Evolutionary conservation across 1,140 invertebrate genomes (phyloP).

Genomic region (Zaprionus capensis): DNA sequence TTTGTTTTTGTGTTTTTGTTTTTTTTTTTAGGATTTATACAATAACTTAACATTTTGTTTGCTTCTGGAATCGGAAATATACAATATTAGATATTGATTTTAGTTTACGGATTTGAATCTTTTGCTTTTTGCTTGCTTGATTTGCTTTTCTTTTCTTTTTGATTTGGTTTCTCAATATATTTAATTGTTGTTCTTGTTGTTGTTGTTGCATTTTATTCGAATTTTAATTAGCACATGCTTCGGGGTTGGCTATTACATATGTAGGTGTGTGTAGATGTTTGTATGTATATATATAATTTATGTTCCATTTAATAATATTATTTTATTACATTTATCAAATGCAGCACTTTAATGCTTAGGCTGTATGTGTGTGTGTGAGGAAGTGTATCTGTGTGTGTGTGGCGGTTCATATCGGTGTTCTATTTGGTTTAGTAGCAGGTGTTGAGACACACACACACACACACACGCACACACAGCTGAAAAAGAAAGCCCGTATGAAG

Average conservation of each 20-base stretch:
- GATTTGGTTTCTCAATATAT: constrained; percentile 35
- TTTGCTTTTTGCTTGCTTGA: constrained; percentile 41
- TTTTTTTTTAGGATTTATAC: constrained; percentile 75
- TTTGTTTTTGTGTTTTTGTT: constrained; percentile 17
- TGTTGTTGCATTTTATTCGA: constrained; percentile 29
- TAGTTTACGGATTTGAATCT: constrained; percentile 44
- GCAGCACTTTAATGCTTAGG: constrained; percentile 78
- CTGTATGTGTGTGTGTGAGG: constrained; percentile 52
- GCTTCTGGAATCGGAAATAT: constrained; percentile 80
- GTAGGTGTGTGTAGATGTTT: constrained; percentile 31
- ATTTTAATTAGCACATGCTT: constrained; percentile 47
- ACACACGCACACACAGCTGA: not conserved
- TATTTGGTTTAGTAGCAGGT: constrained; percentile 66
- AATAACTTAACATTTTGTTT: constrained; percentile 79
- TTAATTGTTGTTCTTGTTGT: constrained; percentile 14
- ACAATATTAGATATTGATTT: constrained; percentile 83
- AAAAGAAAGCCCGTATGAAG: not conserved
- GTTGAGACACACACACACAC: constrained; percentile 28
- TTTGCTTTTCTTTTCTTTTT: constrained; percentile 50
- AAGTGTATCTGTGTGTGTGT: constrained; percentile 29
- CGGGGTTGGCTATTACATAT: constrained; percentile 50
- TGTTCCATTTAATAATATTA: constrained; percentile 34
- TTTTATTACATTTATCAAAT: constrained; percentile 73
- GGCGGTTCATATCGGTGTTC: constrained; percentile 69
- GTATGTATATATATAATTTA: constrained; percentile 16